Conservation (phyloP, 2,797 vertebrate species). For the Sphenopsis melanotis region DNA sequence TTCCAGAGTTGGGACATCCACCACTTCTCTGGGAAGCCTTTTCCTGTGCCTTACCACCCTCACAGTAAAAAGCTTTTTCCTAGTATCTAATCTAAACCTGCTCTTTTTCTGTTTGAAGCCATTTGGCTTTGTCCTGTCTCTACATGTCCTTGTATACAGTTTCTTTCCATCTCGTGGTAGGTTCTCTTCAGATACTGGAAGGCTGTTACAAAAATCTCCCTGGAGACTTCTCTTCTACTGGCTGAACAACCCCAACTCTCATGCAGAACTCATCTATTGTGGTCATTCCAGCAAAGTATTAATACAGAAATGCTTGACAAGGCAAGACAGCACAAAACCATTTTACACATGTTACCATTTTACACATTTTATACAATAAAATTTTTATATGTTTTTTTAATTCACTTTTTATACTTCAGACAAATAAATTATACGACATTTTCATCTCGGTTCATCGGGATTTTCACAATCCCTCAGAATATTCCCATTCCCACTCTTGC, state of each 20-base stretch:
- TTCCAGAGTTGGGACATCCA: neutral
- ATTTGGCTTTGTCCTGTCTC: neutral
- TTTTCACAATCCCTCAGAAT: neutral
- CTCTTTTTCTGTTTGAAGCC: neutral
- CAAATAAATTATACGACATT: neutral
- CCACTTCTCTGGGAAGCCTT: neutral
- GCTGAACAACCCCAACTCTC: neutral
- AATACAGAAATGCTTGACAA: neutral
- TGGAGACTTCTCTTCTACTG: neutral
- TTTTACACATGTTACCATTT: neutral
- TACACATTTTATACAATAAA: neutral
- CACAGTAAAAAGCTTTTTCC: neutral
- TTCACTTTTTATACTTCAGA: neutral
- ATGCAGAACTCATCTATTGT: neutral
- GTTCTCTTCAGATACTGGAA: neutral
- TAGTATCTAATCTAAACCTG: neutral
- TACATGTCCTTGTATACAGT: neutral
- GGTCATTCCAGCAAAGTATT: neutral
- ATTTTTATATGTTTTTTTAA: neutral
- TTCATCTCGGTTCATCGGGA: neutral
- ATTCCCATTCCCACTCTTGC: neutral
- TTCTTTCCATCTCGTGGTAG: neutral
- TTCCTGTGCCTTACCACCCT: neutral
- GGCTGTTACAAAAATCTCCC: neutral
- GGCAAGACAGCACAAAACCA: neutral